Base-by-base conservation (phyloP, 1,140 invertebrate species). In the Cotesia glomerata region DNA sequence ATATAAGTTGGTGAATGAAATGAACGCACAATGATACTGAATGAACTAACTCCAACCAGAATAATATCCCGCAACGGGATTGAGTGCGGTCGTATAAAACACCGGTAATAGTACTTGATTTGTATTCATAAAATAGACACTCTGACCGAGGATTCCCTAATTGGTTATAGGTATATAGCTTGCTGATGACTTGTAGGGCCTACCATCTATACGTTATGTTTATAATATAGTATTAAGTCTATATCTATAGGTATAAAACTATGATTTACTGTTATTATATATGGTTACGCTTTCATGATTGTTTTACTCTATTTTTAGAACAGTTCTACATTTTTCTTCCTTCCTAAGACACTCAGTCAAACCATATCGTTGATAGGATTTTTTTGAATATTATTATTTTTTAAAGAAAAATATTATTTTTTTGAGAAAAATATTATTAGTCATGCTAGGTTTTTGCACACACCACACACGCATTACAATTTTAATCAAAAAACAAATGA, bases 41-140 rank as follows among this genome's bases (percentile, higher is more conserved):
- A 67, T 72, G 71, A 72, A 72, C 36, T 72, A 54, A 72, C 26
- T 65, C 39, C 39, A 45, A 45, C 39, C 39, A 45, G 39, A 9
- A 45, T 45, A 45, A 45, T 45, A 45, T 45, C 18, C 39, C 64
- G 36, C 71, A 72, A 67, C 63, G 71, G 64, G 11, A 72, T 62
- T 67, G 54, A 72, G 71, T 54, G 71, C 67, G 71, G 63, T 72
- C 14, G 64, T 61, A 61, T 67, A 39, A 49, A n/a, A 72, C 64
- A 18, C 16, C 26, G 18, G 52, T 66, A 16, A 72, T 72, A 18
- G 45, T 45, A 65, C 52, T 59, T 72, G 35, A 67, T 72, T 72
- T 72, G 54, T 72, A 72, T 72, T 56, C 71, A 72, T 66, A 72
- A 66, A 66, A 72, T 65, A 72, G 62, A 66, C 39, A 64, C 51